Base-by-base conservation (phyloP, 2,888 invertebrate genomes). In the Macaria liturata region DNA sequence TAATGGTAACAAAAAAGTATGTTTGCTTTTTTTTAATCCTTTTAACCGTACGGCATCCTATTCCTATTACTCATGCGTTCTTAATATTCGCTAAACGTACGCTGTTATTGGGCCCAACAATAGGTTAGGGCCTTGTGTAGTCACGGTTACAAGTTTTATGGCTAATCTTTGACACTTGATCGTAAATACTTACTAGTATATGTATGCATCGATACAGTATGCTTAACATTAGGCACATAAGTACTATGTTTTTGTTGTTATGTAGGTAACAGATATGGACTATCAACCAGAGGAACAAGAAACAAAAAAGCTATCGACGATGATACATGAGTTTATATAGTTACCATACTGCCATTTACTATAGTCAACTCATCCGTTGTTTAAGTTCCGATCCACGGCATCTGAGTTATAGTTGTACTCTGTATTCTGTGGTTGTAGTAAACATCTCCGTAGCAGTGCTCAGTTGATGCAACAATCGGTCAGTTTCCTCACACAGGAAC, bases 1-100 rank as follows among this genome's bases (percentile, higher is more conserved):
- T 86, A 86, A 87, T 83, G 69, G 62, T 68, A 66, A 74, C 59
- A 77, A 80, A 80, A 76, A 70, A 78, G 78, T 73, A 62, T 75
- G 75, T 79, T 73, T 72, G 69, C 61, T 73, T 69, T 66, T 70
- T 65, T 75, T 74, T 68, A 71, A 72, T 69, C 65, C 71, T 74
- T 67, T 75, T 68, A 70, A 70, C 62, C 72, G 74, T 75, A 72
- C 72, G 68, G 66, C 75, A 76, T 76, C 59, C 34, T 57, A 72
- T 81, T 82, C 59, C 34, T 57, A 72, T 81, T 82, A 74, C 71
- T 81, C 80, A 81, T 77, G 67, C 66, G 63, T 66, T 68, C 69
- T 72, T 68, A 65, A 64, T 62, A 72, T 72, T 71, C 66, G 60
- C 52, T 66, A 67, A 68, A 66, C 68, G 70, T 75, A 58, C 40